Evolutionary conservation across 2,113 vertebrate species (phyloP).

Genomic region (Uria lomvia): DNA sequence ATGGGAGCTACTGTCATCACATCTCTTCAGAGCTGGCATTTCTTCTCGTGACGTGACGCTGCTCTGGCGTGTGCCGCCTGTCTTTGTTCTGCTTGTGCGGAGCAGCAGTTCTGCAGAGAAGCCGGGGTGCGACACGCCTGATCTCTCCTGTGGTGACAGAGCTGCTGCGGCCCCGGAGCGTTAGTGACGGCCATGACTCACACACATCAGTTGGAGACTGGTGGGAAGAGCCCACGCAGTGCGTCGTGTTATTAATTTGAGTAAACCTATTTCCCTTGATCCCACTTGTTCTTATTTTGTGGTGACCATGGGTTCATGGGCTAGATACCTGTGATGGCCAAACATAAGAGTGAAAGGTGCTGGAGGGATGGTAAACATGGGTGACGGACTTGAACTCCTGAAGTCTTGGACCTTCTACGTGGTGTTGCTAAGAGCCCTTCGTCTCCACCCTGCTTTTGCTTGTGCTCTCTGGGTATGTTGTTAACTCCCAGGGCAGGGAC

Average conservation of each 20-base stretch:
- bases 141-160: neutral
- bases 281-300: neutral
- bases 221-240: neutral
- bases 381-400: neutral
- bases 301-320: neutral
- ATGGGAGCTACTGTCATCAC: slow-evolving; percentile 17
- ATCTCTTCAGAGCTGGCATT: neutral
- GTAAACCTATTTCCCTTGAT: neutral
- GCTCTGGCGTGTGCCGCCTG: neutral
- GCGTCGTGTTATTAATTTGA: rapidly evolving
- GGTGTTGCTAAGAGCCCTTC: neutral
- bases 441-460: neutral
- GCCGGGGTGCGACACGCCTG: rapidly evolving
- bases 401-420: neutral
- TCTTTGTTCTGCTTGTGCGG: neutral
- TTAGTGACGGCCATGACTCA: neutral
- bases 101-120: neutral
- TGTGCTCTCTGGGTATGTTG: neutral
- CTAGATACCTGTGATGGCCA: neutral
- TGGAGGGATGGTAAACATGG: neutral
- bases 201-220: rapidly evolving
- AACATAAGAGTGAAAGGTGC: neutral
- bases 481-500: neutral
- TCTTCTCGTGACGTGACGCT: neutral
- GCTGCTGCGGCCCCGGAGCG: neutral